Percentiles rank a stretch among this genome's conserved stretches.
Conservation (phyloP, 35 echinoderm and acorn worm genomes). For the Apostichopus californicus region DNA sequence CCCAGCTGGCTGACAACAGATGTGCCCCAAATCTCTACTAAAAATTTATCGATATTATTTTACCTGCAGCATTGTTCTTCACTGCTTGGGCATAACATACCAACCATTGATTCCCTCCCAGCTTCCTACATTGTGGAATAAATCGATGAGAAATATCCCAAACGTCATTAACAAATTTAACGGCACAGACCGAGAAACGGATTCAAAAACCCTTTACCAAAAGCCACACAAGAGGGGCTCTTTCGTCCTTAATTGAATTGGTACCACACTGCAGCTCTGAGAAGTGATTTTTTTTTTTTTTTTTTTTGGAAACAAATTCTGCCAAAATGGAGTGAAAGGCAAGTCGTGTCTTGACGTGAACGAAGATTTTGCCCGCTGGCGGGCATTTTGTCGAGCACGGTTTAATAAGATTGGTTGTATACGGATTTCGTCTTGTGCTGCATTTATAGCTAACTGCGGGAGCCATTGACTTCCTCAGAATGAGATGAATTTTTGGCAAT, state of each 20-base stretch:
- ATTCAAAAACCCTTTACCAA: neutral
- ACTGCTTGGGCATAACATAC: neutral
- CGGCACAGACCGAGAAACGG: neutral
- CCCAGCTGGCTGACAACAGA: neutral
- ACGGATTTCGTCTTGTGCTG: neutral
- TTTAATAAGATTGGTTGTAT: constrained; percentile 9
- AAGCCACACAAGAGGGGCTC: neutral
- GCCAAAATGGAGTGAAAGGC: constrained; percentile 2
- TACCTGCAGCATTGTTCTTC: constrained; percentile 10
- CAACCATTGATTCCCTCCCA: neutral
- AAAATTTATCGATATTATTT: constrained; percentile 28
- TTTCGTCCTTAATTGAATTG: constrained; percentile 20
- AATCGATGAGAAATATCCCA: neutral
- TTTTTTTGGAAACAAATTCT: neutral
- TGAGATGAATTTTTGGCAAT: no score
- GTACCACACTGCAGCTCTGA: neutral
- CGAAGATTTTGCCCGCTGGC: neutral
- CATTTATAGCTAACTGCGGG: no score
- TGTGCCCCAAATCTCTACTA: neutral
- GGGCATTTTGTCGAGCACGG: neutral
- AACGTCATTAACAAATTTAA: constrained; percentile 3
- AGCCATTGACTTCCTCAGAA: no score
- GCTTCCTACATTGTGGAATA: neutral
- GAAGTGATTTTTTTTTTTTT: neutral
- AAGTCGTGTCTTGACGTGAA: neutral